Evolutionary conservation across 2,113 vertebrate species (phyloP).

Genomic region (Micronycteris hirsuta): DNA sequence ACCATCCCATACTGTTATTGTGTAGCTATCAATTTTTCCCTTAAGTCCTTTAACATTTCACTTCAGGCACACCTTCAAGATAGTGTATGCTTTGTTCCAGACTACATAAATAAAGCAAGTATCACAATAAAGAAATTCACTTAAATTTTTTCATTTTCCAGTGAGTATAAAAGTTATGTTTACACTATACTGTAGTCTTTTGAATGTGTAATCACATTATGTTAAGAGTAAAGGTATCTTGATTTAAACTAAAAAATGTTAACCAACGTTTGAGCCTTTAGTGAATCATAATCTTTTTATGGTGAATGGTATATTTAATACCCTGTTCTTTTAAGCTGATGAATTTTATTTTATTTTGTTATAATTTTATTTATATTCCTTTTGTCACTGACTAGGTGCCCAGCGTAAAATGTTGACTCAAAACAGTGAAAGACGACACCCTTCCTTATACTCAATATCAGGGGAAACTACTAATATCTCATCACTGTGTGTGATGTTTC

Average conservation of each 20-base stretch:
- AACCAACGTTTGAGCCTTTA: background rate
- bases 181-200: background rate
- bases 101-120: background rate
- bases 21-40: background rate
- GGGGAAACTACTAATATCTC: background rate
- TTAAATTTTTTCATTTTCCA: too few species aligned
- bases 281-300: background rate
- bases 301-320: background rate
- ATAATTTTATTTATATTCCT: too few species aligned
- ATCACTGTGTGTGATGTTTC: background rate
- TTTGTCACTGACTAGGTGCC: background rate
- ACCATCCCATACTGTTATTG: background rate
- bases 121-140: background rate
- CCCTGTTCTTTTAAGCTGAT: background rate
- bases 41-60: background rate
- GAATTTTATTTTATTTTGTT: background rate
- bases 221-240: background rate
- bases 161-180: too few species aligned
- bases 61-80: background rate
- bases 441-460: background rate
- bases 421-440: background rate
- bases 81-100: background rate
- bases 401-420: background rate
- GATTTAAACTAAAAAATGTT: background rate
- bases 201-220: background rate